These are phyloP conservation scores for Tautogolabrus adspersus DNA, from an alignment of 2,113 vertebrate genomes.

Conservation along the genomic window DNA sequence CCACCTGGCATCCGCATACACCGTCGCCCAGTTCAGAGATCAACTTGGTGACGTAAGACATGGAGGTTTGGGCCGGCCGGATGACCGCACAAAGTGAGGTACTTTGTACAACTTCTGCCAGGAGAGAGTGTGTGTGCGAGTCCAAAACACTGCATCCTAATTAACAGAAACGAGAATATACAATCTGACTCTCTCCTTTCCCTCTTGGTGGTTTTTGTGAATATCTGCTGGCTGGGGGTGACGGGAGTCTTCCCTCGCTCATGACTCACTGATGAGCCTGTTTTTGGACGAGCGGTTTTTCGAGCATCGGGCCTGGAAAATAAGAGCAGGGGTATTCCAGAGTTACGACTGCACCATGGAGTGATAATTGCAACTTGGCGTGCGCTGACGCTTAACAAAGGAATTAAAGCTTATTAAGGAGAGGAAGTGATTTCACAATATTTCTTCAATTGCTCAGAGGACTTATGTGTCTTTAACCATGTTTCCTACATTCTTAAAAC, in stretches of 20 bases:
- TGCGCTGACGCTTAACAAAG: conserved; percentile 39
- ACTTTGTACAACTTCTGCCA: conserved; percentile 43
- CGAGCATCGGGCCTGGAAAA: conserved; percentile 60
- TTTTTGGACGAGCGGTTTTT: conserved; percentile 48
- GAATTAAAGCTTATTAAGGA: conserved; percentile 43
- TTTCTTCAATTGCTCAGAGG: conserved; percentile 41
- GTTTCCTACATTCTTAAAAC: conserved; percentile 43
- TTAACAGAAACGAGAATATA: conserved; percentile 12
- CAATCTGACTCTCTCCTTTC: conserved; percentile 19
- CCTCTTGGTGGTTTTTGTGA: conserved; percentile 42
- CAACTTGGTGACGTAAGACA: conserved; percentile 57
- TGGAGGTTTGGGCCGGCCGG: conserved; percentile 23
- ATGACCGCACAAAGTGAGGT: conserved; percentile 58
- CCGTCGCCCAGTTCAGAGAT: conserved; percentile 61
- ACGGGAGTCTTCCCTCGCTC: conserved; percentile 59
- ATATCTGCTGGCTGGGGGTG: conserved; percentile 47
- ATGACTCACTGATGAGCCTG: conserved; percentile 70
- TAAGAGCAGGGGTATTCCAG: conserved; percentile 69
- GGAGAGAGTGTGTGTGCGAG: conserved; percentile 16
- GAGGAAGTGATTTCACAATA: conserved; percentile 62
- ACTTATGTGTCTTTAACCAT: conserved; percentile 36
- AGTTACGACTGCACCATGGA: conserved; percentile 51
- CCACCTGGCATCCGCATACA: conserved; percentile 57
- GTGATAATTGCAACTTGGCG: conserved; percentile 71
- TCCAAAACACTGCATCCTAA: background rate